Percentiles rank a stretch among this genome's conserved stretches.
Evolutionary conservation across 1,140 invertebrate species (phyloP).

Genomic region (Drosophila sulfurigaster): DNA sequence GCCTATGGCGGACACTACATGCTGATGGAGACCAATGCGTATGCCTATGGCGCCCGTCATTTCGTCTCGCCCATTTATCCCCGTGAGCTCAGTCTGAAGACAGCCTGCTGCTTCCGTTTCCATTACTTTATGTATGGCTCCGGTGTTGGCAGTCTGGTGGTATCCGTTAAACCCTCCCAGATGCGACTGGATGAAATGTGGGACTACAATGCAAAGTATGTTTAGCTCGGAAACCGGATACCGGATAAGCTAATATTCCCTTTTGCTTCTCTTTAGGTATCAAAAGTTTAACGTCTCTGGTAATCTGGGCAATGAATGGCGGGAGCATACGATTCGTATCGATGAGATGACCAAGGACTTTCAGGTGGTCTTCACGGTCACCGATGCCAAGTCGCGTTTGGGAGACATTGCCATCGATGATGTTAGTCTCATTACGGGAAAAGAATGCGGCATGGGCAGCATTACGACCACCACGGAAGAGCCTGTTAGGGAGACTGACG

Average conservation of each 20-base stretch:
- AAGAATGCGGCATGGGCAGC: constrained; percentile 47
- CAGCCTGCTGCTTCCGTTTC: constrained; percentile 76
- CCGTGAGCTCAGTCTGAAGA: constrained; percentile 59
- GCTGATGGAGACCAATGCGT: constrained; percentile 62
- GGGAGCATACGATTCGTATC: constrained; percentile 71
- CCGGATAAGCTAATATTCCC: not conserved
- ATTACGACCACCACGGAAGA: constrained; percentile 46
- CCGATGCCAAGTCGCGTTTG: constrained; percentile 34
- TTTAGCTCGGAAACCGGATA: constrained; percentile 10
- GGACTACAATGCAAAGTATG: constrained; percentile 34
- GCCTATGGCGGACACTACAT: constrained; percentile 73
- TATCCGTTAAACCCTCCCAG: constrained; percentile 66
- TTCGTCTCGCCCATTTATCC: constrained; percentile 73
- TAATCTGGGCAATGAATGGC: constrained; percentile 64
- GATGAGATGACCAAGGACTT: constrained; percentile 74
- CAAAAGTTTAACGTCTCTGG: constrained; percentile 52
- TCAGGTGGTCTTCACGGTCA: constrained; percentile 70
- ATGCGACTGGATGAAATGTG: constrained; percentile 50
- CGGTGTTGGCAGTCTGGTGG: constrained; percentile 66
- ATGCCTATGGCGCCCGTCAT: constrained; percentile 26
- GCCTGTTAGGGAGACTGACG: constrained; percentile 2
- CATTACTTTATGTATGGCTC: constrained; percentile 79
- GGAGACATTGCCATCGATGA: constrained; percentile 83
- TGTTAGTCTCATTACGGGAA: constrained; percentile 71
- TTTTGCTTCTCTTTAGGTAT: constrained; percentile 20